Percentiles rank a stretch among this genome's conserved stretches.
phyloP scores from a whole-genome alignment of 2,888 invertebrate species.

The Lymantria dispar region DNA sequence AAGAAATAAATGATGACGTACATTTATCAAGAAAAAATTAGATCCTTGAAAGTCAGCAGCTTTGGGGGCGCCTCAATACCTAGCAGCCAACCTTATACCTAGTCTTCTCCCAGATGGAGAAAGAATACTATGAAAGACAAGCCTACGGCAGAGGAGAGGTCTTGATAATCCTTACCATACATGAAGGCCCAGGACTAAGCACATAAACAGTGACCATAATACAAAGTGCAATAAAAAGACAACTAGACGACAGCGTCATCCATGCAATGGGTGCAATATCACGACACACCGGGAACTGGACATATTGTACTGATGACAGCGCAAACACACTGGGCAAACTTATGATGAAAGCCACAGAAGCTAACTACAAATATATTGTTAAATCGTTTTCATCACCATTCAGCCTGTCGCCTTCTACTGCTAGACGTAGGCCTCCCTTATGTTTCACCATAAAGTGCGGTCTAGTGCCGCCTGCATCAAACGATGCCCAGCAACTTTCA shows the following conservation, averaged over 20 bases:
- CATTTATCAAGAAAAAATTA: conserved; percentile 6
- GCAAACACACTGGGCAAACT: conserved; percentile 8
- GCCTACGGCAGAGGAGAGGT: conserved; percentile 14
- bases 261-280: conserved; percentile 21
- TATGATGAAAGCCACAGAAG: conserved; percentile 3
- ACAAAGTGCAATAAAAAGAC: conserved; percentile 2
- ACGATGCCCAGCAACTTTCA: too few relatives aligned
- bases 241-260: conserved; percentile 10
- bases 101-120: conserved; percentile 19
- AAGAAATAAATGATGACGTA: conserved; percentile 13
- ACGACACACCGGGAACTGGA: conserved; percentile 12
- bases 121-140: conserved; percentile 1
- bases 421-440: too few relatives aligned
- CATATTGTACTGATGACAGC: conserved; percentile 10
- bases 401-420: too few relatives aligned
- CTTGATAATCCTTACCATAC: conserved; percentile 17
- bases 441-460: too few relatives aligned
- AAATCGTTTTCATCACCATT: too few relatives aligned
- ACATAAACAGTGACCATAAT: conserved; percentile 1
- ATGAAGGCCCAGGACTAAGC: conserved; percentile 18
- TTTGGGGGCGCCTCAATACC: conserved; percentile 6
- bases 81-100: conserved; percentile 10
- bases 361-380: background rate
- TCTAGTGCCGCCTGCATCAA: too few relatives aligned
- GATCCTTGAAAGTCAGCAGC: conserved; percentile 5